Conservation (phyloP, 2,113 vertebrate genomes). For the Echinops telfairi region DNA sequence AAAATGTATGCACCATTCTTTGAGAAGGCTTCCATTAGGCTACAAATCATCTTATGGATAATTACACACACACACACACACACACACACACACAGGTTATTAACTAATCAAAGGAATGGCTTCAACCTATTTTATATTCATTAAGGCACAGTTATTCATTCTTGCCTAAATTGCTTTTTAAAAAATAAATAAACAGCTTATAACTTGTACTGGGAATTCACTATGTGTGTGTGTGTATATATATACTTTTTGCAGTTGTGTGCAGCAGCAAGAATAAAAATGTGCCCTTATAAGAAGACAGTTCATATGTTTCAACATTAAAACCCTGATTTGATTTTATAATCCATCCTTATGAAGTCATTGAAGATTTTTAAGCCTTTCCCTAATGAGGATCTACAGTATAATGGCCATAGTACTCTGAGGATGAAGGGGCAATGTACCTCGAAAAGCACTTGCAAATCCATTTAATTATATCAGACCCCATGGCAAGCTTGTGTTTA, state of each 20-base stretch:
- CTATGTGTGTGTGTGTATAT: too few species aligned
- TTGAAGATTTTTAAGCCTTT: slow-evolving; percentile 69
- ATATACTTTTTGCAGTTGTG: slow-evolving; percentile 45
- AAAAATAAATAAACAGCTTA: slow-evolving; percentile 58
- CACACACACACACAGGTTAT: not conserved
- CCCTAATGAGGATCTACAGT: slow-evolving; percentile 48
- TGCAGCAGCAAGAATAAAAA: slow-evolving; percentile 53
- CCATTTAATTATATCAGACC: slow-evolving; percentile 52
- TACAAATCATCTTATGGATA: slow-evolving; percentile 40
- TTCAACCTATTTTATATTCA: slow-evolving; percentile 51
- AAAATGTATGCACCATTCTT: slow-evolving; percentile 51
- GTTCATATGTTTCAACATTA: slow-evolving; percentile 66
- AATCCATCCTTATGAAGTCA: slow-evolving; percentile 64
- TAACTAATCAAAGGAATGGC: slow-evolving; percentile 57
- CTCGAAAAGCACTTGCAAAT: slow-evolving; percentile 64
- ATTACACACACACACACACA: not conserved
- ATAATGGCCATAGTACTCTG: slow-evolving; percentile 52
- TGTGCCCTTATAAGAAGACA: slow-evolving; percentile 69
- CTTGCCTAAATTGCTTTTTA: slow-evolving; percentile 53
- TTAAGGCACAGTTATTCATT: slow-evolving; percentile 54
- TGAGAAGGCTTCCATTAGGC: slow-evolving; percentile 36
- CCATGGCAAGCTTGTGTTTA: slow-evolving; percentile 46
- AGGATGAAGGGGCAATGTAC: slow-evolving; percentile 47
- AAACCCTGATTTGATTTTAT: slow-evolving; percentile 72
- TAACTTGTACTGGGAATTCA: not conserved